phyloP scores from a whole-genome alignment of 2,888 invertebrate genomes.

The Lasioglossum lativentre region DNA sequence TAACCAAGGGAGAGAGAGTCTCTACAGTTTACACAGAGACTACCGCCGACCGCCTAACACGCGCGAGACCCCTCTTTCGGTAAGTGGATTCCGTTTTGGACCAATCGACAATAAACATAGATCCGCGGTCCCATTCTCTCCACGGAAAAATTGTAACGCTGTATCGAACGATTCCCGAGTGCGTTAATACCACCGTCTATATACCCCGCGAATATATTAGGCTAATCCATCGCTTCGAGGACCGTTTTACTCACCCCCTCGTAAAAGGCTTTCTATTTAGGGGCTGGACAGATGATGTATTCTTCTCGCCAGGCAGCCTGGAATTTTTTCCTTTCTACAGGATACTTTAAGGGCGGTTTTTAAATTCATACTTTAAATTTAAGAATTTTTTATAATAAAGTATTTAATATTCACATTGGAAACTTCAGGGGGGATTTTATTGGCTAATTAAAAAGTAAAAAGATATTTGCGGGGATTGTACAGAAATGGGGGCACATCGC shows the following conservation, averaged over 20 bases:
- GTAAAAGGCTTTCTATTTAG: neutral
- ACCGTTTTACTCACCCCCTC: neutral
- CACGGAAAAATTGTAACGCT: neutral
- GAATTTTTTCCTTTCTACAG: neutral
- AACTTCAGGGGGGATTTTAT: no score
- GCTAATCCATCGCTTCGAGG: neutral
- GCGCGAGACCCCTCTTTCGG: neutral
- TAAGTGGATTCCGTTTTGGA: slow-evolving; percentile 31
- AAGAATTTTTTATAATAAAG: no score
- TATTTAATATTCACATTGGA: no score
- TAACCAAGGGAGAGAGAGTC: neutral
- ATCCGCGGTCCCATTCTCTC: neutral
- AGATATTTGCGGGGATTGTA: no score
- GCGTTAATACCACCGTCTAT: neutral
- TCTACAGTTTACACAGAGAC: neutral
- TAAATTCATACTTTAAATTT: no score
- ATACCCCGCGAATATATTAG: neutral
- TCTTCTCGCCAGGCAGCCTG: neutral
- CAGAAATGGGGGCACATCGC: no score
- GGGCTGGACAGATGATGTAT: neutral
- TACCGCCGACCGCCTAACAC: neutral
- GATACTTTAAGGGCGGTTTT: neutral
- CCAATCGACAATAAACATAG: slow-evolving; percentile 13
- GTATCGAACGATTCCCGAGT: neutral
- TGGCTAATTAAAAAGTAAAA: no score